phyloP scores from a whole-genome alignment of 2,888 invertebrate genomes.

The Sphinx pinastri region DNA sequence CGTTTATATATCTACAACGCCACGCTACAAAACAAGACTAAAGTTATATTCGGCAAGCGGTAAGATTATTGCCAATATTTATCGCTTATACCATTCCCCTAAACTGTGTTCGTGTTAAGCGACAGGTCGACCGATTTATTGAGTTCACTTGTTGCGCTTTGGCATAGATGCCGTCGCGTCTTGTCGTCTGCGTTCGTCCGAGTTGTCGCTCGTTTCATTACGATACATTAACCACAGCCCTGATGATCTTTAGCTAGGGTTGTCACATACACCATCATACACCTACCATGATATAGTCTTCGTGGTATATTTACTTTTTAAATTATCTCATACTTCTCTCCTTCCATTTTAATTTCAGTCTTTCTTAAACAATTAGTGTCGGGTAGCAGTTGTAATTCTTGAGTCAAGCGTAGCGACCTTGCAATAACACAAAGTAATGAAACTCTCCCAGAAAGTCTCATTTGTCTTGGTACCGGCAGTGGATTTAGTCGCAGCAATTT shows the following conservation, averaged over 20 bases:
- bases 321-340: background rate
- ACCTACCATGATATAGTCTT: background rate
- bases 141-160: conserved; percentile 61
- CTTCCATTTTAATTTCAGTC: conserved; percentile 18
- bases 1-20: background rate
- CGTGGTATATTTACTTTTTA: background rate
- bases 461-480: conserved; percentile 1
- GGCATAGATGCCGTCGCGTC: conserved; percentile 43
- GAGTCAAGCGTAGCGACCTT: background rate
- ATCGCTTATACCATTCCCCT: background rate
- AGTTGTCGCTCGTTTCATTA: conserved; percentile 51
- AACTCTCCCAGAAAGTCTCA: conserved; percentile 17
- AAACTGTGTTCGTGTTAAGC: conserved; percentile 19
- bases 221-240: conserved; percentile 50
- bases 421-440: conserved; percentile 13
- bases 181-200: conserved; percentile 39
- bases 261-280: conserved; percentile 21
- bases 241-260: conserved; percentile 29
- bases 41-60: background rate
- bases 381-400: conserved; percentile 5
- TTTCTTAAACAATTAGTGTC: conserved; percentile 12
- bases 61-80: conserved; percentile 5
- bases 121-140: conserved; percentile 46
- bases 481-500: conserved; percentile 10
- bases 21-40: background rate